These are phyloP conservation scores for Petrocephalus zakoni DNA, from an alignment of 2,113 vertebrate genomes.

Conservation along the genomic window DNA sequence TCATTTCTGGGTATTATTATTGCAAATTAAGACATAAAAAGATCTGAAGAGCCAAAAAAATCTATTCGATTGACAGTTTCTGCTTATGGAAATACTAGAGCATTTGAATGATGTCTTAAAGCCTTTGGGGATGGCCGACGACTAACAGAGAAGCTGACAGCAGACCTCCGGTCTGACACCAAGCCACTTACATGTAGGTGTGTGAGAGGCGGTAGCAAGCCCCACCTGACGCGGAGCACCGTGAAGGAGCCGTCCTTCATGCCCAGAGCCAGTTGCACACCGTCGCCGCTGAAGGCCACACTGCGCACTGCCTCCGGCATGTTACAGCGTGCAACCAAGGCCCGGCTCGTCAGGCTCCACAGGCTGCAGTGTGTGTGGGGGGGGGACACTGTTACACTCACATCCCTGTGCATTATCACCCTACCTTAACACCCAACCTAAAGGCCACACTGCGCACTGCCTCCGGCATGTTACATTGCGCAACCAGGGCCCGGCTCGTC, in stretches of 20 bases:
- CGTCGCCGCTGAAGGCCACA: constrained; percentile 86
- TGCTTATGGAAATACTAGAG: background rate
- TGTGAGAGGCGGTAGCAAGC: background rate
- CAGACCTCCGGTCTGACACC: background rate
- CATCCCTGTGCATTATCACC: background rate
- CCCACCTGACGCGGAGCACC: constrained; percentile 84
- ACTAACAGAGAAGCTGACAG: background rate
- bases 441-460: constrained; percentile 85
- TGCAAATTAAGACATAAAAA: background rate
- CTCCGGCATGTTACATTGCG: constrained; percentile 95
- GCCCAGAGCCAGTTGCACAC: constrained; percentile 88
- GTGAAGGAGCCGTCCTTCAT: constrained; percentile 98
- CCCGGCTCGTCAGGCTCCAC: constrained; percentile 90
- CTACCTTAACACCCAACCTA: constrained; percentile 41
- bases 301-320: constrained; percentile 92
- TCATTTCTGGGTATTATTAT: background rate
- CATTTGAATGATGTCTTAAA: background rate
- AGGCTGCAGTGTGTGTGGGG: constrained; percentile 55
- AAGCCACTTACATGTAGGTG: background rate
- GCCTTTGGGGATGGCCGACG: background rate
- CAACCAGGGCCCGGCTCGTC: constrained; percentile 83
- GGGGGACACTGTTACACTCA: background rate
- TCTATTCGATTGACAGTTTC: background rate
- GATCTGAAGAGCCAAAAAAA: background rate
- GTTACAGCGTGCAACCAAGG: constrained; percentile 88